Percentiles rank a stretch among this genome's conserved stretches.
These are phyloP conservation scores for Blera fallax DNA, from an alignment of 2,888 invertebrate genomes.

Conservation along the genomic window DNA sequence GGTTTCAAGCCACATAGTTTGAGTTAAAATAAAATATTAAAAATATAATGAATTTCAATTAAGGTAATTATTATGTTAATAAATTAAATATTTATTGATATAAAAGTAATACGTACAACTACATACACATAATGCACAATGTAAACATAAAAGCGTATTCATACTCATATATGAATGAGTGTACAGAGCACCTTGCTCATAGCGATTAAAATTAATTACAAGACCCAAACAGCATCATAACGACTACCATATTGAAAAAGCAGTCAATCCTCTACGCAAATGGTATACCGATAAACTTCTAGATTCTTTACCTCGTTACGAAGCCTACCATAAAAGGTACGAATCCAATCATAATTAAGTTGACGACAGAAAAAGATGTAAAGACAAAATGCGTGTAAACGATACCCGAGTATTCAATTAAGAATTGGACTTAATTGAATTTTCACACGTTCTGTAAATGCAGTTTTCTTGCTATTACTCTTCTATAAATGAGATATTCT, in stretches of 20 bases:
- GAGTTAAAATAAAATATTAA: not conserved
- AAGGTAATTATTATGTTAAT: constrained; percentile 13
- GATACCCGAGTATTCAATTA: constrained; percentile 35
- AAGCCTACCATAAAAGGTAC: constrained; percentile 40
- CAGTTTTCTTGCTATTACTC: not conserved
- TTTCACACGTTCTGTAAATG: constrained; percentile 54
- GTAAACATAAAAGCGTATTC: not conserved
- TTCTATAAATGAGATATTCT: constrained; percentile 7
- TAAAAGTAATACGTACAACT: not conserved
- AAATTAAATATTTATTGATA: constrained; percentile 4
- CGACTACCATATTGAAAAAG: constrained; percentile 30
- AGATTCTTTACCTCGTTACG: constrained; percentile 54
- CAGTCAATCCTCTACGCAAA: constrained; percentile 28
- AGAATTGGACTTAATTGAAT: constrained; percentile 42
- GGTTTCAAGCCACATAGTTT: not conserved
- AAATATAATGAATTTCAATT: constrained; percentile 31
- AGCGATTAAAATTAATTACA: constrained; percentile 26
- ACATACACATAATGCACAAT: too few relatives aligned
- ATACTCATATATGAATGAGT: not conserved
- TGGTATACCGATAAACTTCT: constrained; percentile 31
- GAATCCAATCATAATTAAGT: constrained; percentile 54
- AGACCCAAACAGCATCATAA: constrained; percentile 33
- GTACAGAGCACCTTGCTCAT: not conserved
- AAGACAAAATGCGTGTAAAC: constrained; percentile 10
- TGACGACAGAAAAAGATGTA: constrained; percentile 16